Conservation (phyloP, 2,888 invertebrate species). For the Chymomyza fuscimana region DNA sequence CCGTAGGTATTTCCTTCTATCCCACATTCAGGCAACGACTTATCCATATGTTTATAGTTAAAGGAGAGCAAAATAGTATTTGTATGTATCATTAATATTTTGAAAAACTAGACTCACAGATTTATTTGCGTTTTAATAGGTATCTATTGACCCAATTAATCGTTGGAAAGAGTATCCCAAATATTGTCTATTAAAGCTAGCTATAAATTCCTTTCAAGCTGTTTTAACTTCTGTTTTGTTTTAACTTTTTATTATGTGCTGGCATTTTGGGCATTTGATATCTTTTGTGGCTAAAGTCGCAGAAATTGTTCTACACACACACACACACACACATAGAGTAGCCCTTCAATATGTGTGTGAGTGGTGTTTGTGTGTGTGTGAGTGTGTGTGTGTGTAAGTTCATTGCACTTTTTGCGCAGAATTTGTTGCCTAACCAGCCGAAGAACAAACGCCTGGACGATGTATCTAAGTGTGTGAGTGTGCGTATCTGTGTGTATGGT, state of each 20-base stretch:
- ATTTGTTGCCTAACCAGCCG: slow-evolving; percentile 72
- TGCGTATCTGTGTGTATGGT: slow-evolving; percentile 2
- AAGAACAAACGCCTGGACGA: slow-evolving; percentile 63
- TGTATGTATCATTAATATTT: no score
- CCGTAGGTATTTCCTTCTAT: no score
- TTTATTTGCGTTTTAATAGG: no score
- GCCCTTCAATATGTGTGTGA: slow-evolving; percentile 9
- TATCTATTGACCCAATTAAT: no score
- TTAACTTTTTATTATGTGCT: slow-evolving; percentile 13
- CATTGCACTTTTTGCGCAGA: slow-evolving; percentile 72
- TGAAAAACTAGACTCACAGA: no score
- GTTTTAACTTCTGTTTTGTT: not conserved
- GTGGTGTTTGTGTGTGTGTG: slow-evolving; percentile 27
- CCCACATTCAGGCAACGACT: no score
- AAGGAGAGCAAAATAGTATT: no score
- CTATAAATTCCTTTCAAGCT: not conserved
- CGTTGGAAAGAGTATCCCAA: not conserved
- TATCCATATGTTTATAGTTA: no score
- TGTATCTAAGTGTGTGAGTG: slow-evolving; percentile 38
- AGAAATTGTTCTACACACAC: slow-evolving; percentile 40
- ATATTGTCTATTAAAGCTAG: not conserved
- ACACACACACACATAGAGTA: slow-evolving; percentile 29
- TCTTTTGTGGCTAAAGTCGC: slow-evolving; percentile 60
- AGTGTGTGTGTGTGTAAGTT: slow-evolving; percentile 52
- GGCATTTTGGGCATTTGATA: slow-evolving; percentile 61